phyloP scores from a whole-genome alignment of 2,113 vertebrate species.

The Pandion haliaetus region DNA sequence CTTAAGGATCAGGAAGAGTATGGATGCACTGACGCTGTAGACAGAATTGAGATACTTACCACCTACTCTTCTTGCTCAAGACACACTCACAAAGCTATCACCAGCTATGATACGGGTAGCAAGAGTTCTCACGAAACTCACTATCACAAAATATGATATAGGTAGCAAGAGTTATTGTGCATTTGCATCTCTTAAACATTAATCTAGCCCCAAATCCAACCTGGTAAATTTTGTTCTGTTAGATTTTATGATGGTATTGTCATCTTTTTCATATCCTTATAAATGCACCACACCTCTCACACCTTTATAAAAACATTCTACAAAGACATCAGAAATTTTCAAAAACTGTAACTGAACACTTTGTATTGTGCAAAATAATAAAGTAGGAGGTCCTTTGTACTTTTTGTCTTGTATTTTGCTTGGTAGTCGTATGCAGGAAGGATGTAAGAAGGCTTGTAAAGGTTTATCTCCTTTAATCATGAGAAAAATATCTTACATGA shows the following conservation, averaged over 20 bases:
- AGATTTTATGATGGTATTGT: neutral
- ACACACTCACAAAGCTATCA: neutral
- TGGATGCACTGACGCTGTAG: neutral
- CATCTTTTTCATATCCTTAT: neutral
- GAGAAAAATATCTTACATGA: neutral
- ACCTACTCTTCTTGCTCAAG: neutral
- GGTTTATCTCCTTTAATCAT: neutral
- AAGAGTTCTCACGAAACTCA: neutral
- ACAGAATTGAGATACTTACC: neutral
- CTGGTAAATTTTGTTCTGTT: neutral
- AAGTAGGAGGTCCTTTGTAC: neutral
- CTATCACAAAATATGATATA: neutral
- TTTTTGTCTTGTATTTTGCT: neutral
- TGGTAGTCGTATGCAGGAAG: neutral
- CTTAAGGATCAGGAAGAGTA: neutral
- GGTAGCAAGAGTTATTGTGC: neutral
- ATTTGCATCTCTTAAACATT: neutral
- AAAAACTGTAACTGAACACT: neutral
- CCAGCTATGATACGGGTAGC: neutral
- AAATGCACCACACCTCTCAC: rapidly evolving
- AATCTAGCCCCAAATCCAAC: neutral
- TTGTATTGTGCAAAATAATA: neutral
- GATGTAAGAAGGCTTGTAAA: neutral
- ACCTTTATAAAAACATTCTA: neutral
- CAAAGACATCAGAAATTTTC: neutral